Evolutionary conservation across 2,113 vertebrate species (phyloP).

Genomic region (Sinocyclocheilus rhinocerous): DNA sequence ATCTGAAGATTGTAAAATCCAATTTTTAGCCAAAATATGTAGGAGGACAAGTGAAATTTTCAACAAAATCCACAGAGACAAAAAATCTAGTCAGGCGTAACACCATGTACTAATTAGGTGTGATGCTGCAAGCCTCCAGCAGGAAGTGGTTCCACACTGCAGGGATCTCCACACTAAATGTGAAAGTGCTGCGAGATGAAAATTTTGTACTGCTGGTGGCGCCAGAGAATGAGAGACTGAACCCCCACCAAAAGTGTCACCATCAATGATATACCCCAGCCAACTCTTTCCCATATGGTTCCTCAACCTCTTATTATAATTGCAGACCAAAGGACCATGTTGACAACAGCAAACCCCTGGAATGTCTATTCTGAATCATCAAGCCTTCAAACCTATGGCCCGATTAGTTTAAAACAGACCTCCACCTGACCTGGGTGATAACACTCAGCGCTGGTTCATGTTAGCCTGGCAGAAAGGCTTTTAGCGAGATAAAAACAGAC

Average conservation of each 20-base stretch:
- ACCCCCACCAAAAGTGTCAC: neutral
- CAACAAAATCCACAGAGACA: neutral
- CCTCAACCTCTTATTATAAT: neutral
- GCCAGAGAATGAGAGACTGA: neutral
- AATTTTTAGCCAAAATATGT: neutral
- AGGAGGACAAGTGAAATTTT: neutral
- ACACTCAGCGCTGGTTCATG: neutral
- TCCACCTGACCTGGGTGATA: constrained; percentile 22
- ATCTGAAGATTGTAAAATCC: neutral
- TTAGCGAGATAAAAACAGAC: constrained; percentile 25
- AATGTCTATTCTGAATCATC: constrained; percentile 2
- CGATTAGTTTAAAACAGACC: neutral
- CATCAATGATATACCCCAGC: neutral
- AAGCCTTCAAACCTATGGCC: neutral
- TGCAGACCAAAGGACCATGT: neutral
- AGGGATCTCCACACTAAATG: neutral
- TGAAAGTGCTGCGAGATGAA: neutral
- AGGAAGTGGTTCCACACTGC: neutral
- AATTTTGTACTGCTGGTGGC: neutral
- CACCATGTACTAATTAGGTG: neutral
- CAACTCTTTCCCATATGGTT: neutral
- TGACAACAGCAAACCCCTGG: neutral
- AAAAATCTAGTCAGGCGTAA: neutral
- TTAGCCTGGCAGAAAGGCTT: constrained; percentile 22
- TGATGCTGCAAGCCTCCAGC: neutral